Conservation (phyloP, 2,888 invertebrate genomes). For the Panzeria rudis region DNA sequence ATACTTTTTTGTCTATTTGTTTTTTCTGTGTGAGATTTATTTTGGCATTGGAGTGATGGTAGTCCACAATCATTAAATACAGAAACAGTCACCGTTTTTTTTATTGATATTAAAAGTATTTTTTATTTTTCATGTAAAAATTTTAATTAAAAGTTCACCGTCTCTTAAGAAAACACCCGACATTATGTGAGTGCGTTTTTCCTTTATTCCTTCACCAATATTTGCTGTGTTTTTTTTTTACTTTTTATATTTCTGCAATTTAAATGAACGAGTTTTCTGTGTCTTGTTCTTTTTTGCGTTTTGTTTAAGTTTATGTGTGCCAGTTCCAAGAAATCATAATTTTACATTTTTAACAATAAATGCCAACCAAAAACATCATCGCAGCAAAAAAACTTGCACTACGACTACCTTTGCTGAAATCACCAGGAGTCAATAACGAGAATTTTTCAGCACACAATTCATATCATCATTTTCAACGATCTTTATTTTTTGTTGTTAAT, state of each 20-base stretch:
- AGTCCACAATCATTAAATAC: no score
- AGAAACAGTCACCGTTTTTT: no score
- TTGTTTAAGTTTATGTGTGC: conserved; percentile 44
- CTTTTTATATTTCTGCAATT: conserved; percentile 61
- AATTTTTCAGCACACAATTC: conserved; percentile 32
- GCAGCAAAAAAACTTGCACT: conserved; percentile 19
- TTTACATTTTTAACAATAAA: conserved; percentile 74
- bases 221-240: conserved; percentile 14
- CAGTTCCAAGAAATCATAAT: conserved; percentile 73
- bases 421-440: conserved; percentile 54
- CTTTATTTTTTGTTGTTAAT: neutral
- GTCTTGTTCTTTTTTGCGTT: conserved; percentile 44
- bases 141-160: neutral
- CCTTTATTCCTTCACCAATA: conserved; percentile 26
- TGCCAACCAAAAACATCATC: conserved; percentile 64
- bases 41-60: no score
- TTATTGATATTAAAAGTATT: no score
- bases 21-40: no score
- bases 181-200: conserved; percentile 2
- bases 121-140: no score
- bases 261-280: conserved; percentile 59
- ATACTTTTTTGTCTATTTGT: no score
- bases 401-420: conserved; percentile 20
- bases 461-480: conserved; percentile 23
- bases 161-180: neutral